Evolutionary conservation across 2,888 invertebrate species (phyloP), one percentile per base, ranked within the genome.

Genomic region (Linnaemya vulpina): DNA sequence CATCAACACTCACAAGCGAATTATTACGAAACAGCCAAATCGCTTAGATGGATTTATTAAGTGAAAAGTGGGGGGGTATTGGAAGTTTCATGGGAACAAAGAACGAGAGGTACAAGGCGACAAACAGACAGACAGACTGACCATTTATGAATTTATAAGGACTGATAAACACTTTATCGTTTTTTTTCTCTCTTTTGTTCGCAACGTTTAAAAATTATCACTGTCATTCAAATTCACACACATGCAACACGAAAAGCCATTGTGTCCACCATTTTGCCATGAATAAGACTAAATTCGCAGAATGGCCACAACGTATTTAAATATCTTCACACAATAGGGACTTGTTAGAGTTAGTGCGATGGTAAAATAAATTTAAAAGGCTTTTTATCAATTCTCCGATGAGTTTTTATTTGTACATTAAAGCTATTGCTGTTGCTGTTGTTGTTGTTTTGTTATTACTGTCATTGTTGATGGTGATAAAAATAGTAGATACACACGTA

Each of bases 371-470:
- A 35, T 20, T 55, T 46, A 63, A 82, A 85, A 75, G 70, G 58
- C 74, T 82, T 85, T 82, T 78, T 82, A 85, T 82, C 84, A 85
- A 82, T 74, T 81, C 82, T 71, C 77, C 55, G 62, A 58, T 53
- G 81, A 20, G 71, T 81, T 63, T 85, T 78, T 82, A 71, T 78
- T 60, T 75, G 22, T 65, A 78, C 74, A 82, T 82, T 78, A 85
- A 74, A 17, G 78, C 78, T 65, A 77, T 85, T 85, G 58, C 75
- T 71, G 38, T 30, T 40, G 9, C 25, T 60, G 13, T 55, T 35
- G 25, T 51, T n/a, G 22, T 62, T 49, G 20, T 35, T 55, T 8
- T 40, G 13, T 40, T 49, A 11, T 49, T 60, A 30, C 43, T 20
- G 40, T 51, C 25, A 20, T 49, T 49, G 35, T 20, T 43, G 43